Evolutionary conservation across 2,113 vertebrate species (phyloP), one percentile per base, ranked within the genome.

Genomic region (Microtus oregoni): DNA sequence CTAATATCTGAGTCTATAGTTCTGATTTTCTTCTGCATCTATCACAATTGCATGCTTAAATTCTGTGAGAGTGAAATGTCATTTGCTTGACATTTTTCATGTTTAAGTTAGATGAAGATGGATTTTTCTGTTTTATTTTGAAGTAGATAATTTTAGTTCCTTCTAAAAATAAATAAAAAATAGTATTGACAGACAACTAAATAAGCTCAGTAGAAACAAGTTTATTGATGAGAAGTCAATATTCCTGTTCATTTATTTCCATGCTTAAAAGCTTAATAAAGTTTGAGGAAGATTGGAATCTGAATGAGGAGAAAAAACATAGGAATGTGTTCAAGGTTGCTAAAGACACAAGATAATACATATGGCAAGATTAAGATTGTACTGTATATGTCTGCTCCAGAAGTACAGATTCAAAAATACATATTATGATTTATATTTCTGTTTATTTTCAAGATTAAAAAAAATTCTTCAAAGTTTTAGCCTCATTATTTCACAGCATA

Each of bases 21-120:
- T 50, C n/a, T 82, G 52, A 22, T 92, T 96, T 95, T 87, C 67
- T 78, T 88, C 70, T 88, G 20, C 85, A 58, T n/a, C 61, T 3
- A 4, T 17, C 8, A 28, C 2, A 63, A 28, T 52, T 44, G 22
- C 87, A 30, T 35, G 20, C 55, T 92, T 94, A 65, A 63, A 75
- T 87, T 75, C 47, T 24, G 9, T 30, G 47, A 63, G 17, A 91
- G 52, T 22, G 47, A 14, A 28, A 22, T 47, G 24, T 82, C 47
- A 20, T 75, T 52, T 77, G 9, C 24, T 55, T 95, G 38, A n/a
- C 47, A 6, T 96, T 90, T 85, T 55, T 95, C 76, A 7, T 35
- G 35, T 73, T 83, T 83, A 85, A 92, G 30, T 10, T 30, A 77
- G 47, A 17, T 81, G 9, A 65, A 32, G 55, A 75, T 72, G 52